A percentile compares a stretch with the other conserved stretches of the same genome.
These are phyloP conservation scores for Drosophila melanogaster DNA, from an alignment of 1,140 invertebrate species.

Conservation along the genomic window Release_6_plus_ISO1_MT NT_033779.5:1612001-1612500, in stretches of 20 bases:
- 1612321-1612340: conserved; percentile 8
- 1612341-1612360: conserved; percentile 2
- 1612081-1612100: too few relatives aligned
- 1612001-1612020: neutral
- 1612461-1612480: too few relatives aligned
- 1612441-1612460: too few relatives aligned
- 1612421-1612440: too few relatives aligned
- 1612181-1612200: neutral
- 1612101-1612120: neutral
- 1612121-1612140: neutral
- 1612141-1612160: neutral
- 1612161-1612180: neutral
- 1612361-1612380: neutral
- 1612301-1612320: neutral
- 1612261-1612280: conserved; percentile 6
- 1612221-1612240: conserved; percentile 14
- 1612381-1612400: too few relatives aligned
- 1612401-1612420: too few relatives aligned
- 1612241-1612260: conserved; percentile 13
- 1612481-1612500: too few relatives aligned
- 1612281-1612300: neutral
- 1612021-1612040: neutral
- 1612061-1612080: neutral
- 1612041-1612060: neutral
- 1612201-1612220: conserved; percentile 10